These are phyloP conservation scores for Pygocentrus nattereri DNA, from an alignment of 2,797 vertebrate genomes.

Conservation along the genomic window DNA sequence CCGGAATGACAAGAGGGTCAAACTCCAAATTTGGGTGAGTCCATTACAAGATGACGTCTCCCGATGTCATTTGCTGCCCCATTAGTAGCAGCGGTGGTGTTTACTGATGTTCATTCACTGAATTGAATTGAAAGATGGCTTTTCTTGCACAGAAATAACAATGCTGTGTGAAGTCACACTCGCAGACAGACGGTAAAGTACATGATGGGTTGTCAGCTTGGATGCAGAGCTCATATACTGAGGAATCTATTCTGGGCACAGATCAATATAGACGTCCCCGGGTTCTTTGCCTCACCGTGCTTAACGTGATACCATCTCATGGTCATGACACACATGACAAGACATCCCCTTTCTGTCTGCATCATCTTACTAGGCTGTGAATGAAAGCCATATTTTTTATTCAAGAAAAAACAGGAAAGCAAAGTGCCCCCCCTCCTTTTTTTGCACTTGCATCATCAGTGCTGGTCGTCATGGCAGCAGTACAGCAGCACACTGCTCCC, in stretches of 20 bases:
- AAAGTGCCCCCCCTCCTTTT: constrained; percentile 32
- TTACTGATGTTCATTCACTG: neutral
- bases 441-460: constrained; percentile 65
- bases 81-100: too few relatives aligned
- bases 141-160: neutral
- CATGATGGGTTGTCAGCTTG: constrained; percentile 1
- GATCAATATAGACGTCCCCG: neutral
- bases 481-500: constrained; percentile 67
- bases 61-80: neutral
- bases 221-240: neutral
- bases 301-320: constrained; percentile 1
- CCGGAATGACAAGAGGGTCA: constrained; percentile 95
- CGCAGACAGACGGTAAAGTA: constrained; percentile 24
- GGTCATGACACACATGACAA: neutral
- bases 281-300: neutral
- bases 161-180: constrained; percentile 3
- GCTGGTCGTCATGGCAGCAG: constrained; percentile 77
- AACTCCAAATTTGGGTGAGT: constrained; percentile 97
- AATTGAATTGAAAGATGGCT: neutral
- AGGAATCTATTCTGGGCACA: neutral
- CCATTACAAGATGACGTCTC: neutral
- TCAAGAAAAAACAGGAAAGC: constrained; percentile 47
- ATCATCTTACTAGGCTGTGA: constrained; percentile 34
- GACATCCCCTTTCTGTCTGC: neutral
- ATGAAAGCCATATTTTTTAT: constrained; percentile 42